These are phyloP conservation scores for Ascidia mentula DNA, from an alignment of 23 tunicate genomes.

Conservation along the genomic window DNA sequence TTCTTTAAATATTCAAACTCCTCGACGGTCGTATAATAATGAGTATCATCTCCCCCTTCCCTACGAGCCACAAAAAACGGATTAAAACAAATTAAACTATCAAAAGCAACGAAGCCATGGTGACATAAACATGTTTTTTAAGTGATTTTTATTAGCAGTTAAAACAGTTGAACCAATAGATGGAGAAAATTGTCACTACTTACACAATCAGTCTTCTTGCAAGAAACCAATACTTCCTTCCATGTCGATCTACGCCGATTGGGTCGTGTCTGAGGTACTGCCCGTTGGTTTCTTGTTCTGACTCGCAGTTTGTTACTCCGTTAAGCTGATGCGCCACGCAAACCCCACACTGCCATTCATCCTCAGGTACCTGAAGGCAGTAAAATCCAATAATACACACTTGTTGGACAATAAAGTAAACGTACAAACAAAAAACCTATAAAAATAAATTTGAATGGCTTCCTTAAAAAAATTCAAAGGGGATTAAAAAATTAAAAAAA, in stretches of 20 bases:
- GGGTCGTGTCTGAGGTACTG: slow-evolving; percentile 90
- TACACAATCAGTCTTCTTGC: slow-evolving; percentile 85
- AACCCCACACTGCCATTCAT: slow-evolving; percentile 91
- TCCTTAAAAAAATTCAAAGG: too few relatives aligned
- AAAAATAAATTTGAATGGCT: too few relatives aligned
- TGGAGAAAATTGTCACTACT: slow-evolving; percentile 12
- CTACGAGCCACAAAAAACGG: slow-evolving; percentile 14
- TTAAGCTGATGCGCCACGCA: slow-evolving; percentile 77
- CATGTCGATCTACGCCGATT: slow-evolving; percentile 89
- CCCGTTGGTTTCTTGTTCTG: slow-evolving; percentile 39
- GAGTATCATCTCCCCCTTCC: slow-evolving; percentile 35
- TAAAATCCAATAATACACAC: too few relatives aligned
- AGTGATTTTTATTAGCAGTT: neutral
- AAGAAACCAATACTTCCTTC: slow-evolving; percentile 95
- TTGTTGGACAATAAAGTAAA: too few relatives aligned
- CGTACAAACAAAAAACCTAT: too few relatives aligned
- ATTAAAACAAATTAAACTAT: neutral
- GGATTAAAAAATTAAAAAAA: too few relatives aligned
- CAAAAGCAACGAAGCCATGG: neutral
- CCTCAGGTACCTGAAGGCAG: slow-evolving; percentile 75
- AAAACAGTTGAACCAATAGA: neutral
- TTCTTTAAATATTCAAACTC: slow-evolving; percentile 54
- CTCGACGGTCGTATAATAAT: slow-evolving; percentile 71
- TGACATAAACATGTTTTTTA: too few relatives aligned
- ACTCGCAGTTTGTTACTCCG: slow-evolving; percentile 83